phyloP scores from a whole-genome alignment of 2,888 invertebrate species.

The Eupeodes latifasciatus region DNA sequence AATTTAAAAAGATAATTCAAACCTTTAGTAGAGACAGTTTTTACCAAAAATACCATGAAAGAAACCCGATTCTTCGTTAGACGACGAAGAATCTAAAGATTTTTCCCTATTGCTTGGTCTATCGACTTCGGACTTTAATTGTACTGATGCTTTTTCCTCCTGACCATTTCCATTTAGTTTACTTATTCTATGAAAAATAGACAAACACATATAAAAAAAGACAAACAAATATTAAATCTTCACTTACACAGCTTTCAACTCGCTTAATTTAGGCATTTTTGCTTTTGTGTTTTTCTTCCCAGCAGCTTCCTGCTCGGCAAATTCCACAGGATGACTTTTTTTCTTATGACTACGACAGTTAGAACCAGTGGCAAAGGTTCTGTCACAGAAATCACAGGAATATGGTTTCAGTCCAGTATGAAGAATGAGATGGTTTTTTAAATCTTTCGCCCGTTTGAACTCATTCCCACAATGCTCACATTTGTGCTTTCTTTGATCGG shows the following conservation, averaged over 20 bases:
- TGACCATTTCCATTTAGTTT: neutral
- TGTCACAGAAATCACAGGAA: slow-evolving; percentile 83
- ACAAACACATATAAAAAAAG: too few species aligned
- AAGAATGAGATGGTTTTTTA: slow-evolving; percentile 83
- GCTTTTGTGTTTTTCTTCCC: slow-evolving; percentile 79
- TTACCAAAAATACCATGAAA: too few species aligned
- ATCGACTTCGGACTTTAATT: neutral
- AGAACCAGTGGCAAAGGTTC: slow-evolving; percentile 83
- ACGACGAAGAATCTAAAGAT: too few species aligned
- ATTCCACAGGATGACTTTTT: slow-evolving; percentile 82
- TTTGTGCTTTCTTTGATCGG: slow-evolving; percentile 82
- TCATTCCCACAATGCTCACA: slow-evolving; percentile 82
- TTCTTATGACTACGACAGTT: slow-evolving; percentile 84
- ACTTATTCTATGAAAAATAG: slow-evolving; percentile 15
- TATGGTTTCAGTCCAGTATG: slow-evolving; percentile 83
- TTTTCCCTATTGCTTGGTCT: neutral
- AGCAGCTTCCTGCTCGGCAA: slow-evolving; percentile 82
- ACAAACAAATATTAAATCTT: too few species aligned
- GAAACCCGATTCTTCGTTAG: too few species aligned
- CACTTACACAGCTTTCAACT: slow-evolving; percentile 82
- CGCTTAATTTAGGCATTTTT: slow-evolving; percentile 82
- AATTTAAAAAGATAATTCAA: too few species aligned
- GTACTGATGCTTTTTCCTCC: neutral
- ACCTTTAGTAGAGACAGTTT: too few species aligned
- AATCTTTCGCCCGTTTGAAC: slow-evolving; percentile 83